phyloP scores from a whole-genome alignment of 2,888 invertebrate species.

The Mylabris sibirica region DNA sequence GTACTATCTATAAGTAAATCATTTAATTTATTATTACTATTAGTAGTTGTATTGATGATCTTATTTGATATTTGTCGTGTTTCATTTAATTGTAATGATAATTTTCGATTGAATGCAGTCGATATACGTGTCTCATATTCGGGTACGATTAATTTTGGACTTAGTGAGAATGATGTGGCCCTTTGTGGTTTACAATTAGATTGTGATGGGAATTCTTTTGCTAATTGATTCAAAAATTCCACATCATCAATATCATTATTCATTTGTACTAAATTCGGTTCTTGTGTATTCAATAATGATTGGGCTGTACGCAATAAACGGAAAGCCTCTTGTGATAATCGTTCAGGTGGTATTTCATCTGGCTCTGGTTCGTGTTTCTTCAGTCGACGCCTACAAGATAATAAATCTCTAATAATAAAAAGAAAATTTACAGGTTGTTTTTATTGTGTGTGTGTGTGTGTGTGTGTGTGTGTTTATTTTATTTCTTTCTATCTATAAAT shows the following conservation, averaged over 20 bases:
- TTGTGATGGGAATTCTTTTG: slow-evolving; percentile 55
- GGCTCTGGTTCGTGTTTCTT: slow-evolving; percentile 57
- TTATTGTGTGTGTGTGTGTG: background rate
- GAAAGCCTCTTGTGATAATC: slow-evolving; percentile 72
- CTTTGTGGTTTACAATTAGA: slow-evolving; percentile 48
- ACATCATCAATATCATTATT: slow-evolving; percentile 48
- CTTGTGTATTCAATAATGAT: slow-evolving; percentile 69
- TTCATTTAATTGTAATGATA: slow-evolving; percentile 54
- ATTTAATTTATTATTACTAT: background rate
- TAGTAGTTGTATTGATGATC: background rate
- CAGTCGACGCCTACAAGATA: slow-evolving; percentile 53
- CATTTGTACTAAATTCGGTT: slow-evolving; percentile 66
- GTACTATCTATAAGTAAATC: background rate
- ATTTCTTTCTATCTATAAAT: background rate
- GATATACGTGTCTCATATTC: slow-evolving; percentile 51
- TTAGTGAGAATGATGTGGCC: slow-evolving; percentile 53
- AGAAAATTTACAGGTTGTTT: background rate
- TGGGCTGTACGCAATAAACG: slow-evolving; percentile 71
- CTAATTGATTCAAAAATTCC: slow-evolving; percentile 57
- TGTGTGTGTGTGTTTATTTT: background rate
- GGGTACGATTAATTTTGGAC: slow-evolving; percentile 53
- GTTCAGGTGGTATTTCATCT: slow-evolving; percentile 68
- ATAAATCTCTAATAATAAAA: background rate
- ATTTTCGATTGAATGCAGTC: slow-evolving; percentile 55
- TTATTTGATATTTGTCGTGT: slow-evolving; percentile 26